phyloP scores from a whole-genome alignment of 2,888 invertebrate species.

The Hemicrepidius hirtus region DNA sequence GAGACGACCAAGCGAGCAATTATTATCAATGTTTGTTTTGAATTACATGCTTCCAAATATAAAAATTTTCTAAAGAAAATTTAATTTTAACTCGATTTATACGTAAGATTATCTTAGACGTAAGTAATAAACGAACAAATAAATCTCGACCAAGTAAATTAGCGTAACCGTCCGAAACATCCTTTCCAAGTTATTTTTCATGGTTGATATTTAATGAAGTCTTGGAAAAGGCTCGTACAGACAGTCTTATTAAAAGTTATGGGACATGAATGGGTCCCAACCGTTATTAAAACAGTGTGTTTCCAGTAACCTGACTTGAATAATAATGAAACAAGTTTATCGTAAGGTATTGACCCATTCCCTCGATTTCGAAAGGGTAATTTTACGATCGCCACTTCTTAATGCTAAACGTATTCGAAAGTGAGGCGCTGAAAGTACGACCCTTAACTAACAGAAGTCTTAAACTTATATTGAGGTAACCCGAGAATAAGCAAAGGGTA shows the following conservation, averaged over 20 bases:
- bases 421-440: slow-evolving; percentile 31
- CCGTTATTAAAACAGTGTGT: slow-evolving; percentile 39
- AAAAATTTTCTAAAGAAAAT: too few species aligned
- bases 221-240: neutral
- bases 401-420: slow-evolving; percentile 28
- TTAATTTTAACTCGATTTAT: too few species aligned
- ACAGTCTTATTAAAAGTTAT: slow-evolving; percentile 26
- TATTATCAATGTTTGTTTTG: slow-evolving; percentile 20
- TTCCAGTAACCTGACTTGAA: slow-evolving; percentile 20
- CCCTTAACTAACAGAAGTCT: neutral
- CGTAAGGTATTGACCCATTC: slow-evolving; percentile 15
- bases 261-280: slow-evolving; percentile 12
- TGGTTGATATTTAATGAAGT: slow-evolving; percentile 17
- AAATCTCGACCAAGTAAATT: too few species aligned
- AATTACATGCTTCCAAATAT: neutral
- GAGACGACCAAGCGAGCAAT: slow-evolving; percentile 17
- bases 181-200: neutral
- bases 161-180: too few species aligned
- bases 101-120: too few species aligned
- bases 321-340: slow-evolving; percentile 34
- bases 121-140: too few species aligned
- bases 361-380: slow-evolving; percentile 14
- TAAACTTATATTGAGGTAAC: slow-evolving; percentile 39
- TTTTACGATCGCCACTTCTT: slow-evolving; percentile 20
- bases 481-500: neutral